Evolutionary conservation across 2,797 vertebrate genomes (phyloP), one percentile per base, ranked within the genome.

Genomic region (Neosilurus hyrtlii): DNA sequence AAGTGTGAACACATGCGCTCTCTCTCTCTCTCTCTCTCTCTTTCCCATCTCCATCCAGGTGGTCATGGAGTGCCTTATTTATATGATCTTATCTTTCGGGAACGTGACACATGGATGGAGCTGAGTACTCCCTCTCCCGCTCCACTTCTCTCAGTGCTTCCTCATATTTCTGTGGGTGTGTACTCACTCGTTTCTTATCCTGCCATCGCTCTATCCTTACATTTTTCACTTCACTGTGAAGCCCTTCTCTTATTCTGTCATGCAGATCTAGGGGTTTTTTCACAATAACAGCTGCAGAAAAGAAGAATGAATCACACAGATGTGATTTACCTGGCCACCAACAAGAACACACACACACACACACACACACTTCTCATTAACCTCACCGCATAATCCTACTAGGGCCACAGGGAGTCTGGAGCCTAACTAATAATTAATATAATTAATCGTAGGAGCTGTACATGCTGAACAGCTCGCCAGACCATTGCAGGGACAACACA

Each of bases 21-120:
- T 72, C 49, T 73, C 51, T 73, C 51, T 10, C 5, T 30, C 24
- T 30, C 51, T n/a, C 43, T 51, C 43, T 3, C n/a, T 4, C 4
- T 20, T 26, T 18, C 8, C 5, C 0, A 15, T 49, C 70, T 56
- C n/a, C 3, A 26, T 11, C 18, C 57, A 76, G 74, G 74, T 76
- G 74, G 56, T 14, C 52, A 30, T 0, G 24, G 4, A 30, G 71
- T 10, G 24, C 16, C 51, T 37, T 18, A 81, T 49, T 70, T 30
- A 56, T 30, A 22, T 70, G 85, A 85, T 88, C 73, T 85, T 88
- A 88, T 88, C 79, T 30, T 71, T 77, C 68, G 86, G 86, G 84
- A 83, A 86, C 9, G 35, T 80, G 70, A 80, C 80, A 75, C 70
- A 71, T 71, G 61, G 43, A 30, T 76, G 37, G 80, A 62, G 54